These are phyloP conservation scores for Rafetus swinhoei DNA, from an alignment of 2,113 vertebrate species.

Conservation along the genomic window DNA sequence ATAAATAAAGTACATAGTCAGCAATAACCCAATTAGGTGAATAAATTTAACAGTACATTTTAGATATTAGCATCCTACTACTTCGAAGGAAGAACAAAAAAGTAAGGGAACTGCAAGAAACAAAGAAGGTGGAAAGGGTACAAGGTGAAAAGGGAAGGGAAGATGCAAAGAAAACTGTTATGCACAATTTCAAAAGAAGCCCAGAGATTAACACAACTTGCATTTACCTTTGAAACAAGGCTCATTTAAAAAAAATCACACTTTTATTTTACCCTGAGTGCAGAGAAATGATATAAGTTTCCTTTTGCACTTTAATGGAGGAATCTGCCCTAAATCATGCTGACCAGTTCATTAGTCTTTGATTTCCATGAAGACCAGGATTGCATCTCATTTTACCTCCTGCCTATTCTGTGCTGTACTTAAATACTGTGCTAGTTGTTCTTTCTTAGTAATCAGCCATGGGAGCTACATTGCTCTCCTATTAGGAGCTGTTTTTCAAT, in stretches of 20 bases:
- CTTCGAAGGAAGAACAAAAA: constrained; percentile 53
- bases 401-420: not conserved
- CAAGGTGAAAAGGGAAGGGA: constrained; percentile 27
- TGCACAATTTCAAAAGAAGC: constrained; percentile 34
- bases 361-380: constrained; percentile 40
- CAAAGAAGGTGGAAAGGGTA: constrained; percentile 30
- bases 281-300: constrained; percentile 28
- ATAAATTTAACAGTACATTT: no score
- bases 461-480: constrained; percentile 9
- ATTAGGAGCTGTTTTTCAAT: not conserved
- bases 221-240: constrained; percentile 39
- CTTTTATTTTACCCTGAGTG: constrained; percentile 64
- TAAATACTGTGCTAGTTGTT: constrained; percentile 40
- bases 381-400: constrained; percentile 30
- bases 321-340: constrained; percentile 22
- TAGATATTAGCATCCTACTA: not conserved
- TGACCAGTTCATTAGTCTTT: constrained; percentile 24
- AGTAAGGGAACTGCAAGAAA: constrained; percentile 10
- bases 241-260: constrained; percentile 56
- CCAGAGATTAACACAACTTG: constrained; percentile 36
- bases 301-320: constrained; percentile 22
- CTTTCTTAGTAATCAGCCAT: not conserved
- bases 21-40: not conserved
- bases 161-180: constrained; percentile 36
- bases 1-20: no score